A percentile compares a stretch with the other conserved stretches of the same genome.
Evolutionary conservation across 2,113 vertebrate genomes (phyloP).

Genomic region (Ranitomeya variabilis): DNA sequence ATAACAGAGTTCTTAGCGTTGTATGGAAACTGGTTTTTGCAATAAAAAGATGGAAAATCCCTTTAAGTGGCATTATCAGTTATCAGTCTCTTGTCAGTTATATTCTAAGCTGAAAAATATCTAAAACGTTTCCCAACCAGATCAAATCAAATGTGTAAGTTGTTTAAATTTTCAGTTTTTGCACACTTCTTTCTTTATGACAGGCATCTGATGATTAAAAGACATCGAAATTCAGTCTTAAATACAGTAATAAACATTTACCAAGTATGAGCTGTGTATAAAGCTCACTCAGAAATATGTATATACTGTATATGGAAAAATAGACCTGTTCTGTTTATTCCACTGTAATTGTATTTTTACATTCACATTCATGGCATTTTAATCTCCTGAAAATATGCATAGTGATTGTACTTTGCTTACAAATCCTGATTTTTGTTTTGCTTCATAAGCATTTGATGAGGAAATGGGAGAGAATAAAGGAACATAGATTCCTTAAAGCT

Average conservation of each 20-base stretch:
- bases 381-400: not conserved
- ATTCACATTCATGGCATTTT: slow-evolving; percentile 20
- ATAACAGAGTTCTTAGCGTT: too few species aligned
- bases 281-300: not conserved
- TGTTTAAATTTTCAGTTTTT: not conserved
- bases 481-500: not conserved
- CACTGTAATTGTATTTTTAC: not conserved
- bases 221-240: slow-evolving; percentile 8
- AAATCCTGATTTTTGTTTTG: not conserved
- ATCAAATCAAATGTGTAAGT: not conserved
- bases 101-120: not conserved
- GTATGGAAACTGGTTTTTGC: too few species aligned
- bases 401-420: not conserved
- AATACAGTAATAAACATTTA: slow-evolving; percentile 23
- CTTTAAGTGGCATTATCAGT: not conserved
- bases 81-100: not conserved
- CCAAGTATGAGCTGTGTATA: slow-evolving; percentile 33
- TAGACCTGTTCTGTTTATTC: slow-evolving; percentile 19
- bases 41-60: too few species aligned
- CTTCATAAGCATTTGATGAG: not conserved
- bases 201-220: slow-evolving; percentile 27
- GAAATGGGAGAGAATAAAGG: not conserved
- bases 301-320: slow-evolving; percentile 39
- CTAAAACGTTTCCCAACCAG: not conserved
- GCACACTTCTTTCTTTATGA: not conserved